Conservation (phyloP, 1,140 invertebrate genomes). For the Trachymyrmex septentrionalis region DNA sequence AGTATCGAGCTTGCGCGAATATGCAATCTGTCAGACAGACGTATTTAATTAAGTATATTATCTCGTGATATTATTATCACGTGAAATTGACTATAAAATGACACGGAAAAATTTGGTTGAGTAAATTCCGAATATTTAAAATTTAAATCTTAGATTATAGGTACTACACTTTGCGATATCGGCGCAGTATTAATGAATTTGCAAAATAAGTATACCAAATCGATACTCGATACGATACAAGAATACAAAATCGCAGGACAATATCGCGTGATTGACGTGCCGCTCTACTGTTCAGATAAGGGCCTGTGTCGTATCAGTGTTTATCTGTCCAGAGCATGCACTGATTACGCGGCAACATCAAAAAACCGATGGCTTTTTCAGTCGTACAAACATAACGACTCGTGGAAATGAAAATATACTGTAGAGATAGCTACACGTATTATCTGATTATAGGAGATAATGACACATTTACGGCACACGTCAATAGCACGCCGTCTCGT, state of each 20-base stretch:
- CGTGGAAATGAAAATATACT: slow-evolving; percentile 46
- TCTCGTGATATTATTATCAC: slow-evolving; percentile 30
- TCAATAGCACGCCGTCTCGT: slow-evolving; percentile 17
- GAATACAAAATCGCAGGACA: neutral
- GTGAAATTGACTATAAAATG: slow-evolving; percentile 60
- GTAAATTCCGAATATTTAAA: slow-evolving; percentile 20
- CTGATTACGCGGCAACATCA: slow-evolving; percentile 73
- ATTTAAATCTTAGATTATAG: neutral
- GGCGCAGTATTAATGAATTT: slow-evolving; percentile 56
- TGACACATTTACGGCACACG: slow-evolving; percentile 45
- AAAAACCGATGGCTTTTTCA: slow-evolving; percentile 52
- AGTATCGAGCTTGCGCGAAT: neutral
- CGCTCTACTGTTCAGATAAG: slow-evolving; percentile 49
- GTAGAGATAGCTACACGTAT: slow-evolving; percentile 38
- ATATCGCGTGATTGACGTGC: slow-evolving; percentile 25
- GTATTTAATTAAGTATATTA: slow-evolving; percentile 62
- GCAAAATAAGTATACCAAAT: slow-evolving; percentile 13
- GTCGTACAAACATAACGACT: slow-evolving; percentile 33
- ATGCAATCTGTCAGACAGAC: neutral
- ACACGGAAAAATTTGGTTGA: slow-evolving; percentile 41
- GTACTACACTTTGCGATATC: slow-evolving; percentile 11
- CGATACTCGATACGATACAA: neutral
- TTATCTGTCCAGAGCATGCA: slow-evolving; percentile 52
- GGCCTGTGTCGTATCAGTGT: slow-evolving; percentile 21
- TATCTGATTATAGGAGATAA: slow-evolving; percentile 61